Base-by-base conservation (phyloP, 92 coral and sea anemone genomes). In the Porites evermanni region DNA sequence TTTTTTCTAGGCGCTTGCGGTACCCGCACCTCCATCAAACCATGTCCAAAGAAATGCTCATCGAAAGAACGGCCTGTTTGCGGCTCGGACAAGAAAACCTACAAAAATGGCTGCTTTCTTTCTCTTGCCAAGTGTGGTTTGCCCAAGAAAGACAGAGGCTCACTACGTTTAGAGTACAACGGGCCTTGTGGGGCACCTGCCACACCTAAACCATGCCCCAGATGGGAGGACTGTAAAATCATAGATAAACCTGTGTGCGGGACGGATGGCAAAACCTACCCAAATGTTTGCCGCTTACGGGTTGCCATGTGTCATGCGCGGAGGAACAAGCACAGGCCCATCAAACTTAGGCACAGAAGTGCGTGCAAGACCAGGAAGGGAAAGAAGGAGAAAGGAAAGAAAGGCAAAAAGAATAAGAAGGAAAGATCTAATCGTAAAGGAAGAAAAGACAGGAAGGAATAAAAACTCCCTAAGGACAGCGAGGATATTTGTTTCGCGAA, bases 251-350 rank as follows among this genome's bases (percentile, higher is more conserved):
- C 94, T 6, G 98, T 96, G 23, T 96, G 99, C 60, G 99, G 98
- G 53, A 84, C 97, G 17, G 98, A 96, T 86, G 98, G 99, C n/a
- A 85, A 85, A 38, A 96, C 98, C 11, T 96, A 96, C 76, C 89
- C 64, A 6, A 95, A 96, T 71, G 90, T 91, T 72, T 96, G 99
- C 53, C 98, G 94, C 60, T 78, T 96, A 29, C 91, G 98, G 18
- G 95, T 95, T 26, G 90, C 74, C 29, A 95, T 93, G 86, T 96
- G 99, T 82, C 88, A 82, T 53, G 91, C 94, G 32, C 91, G 89
- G 63, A 81, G 90, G 51, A 89, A 85, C 68, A 74, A 70, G 58
- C 88, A 87, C 74, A 77, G 26, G 26, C 83, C 72, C 4, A 60
- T 88, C 47, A 80, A 50, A 69, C 75, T 88, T 53, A 75, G 61